Base-by-base conservation (phyloP, 2,888 invertebrate species). In the Callyntrura guangdongensis region DNA sequence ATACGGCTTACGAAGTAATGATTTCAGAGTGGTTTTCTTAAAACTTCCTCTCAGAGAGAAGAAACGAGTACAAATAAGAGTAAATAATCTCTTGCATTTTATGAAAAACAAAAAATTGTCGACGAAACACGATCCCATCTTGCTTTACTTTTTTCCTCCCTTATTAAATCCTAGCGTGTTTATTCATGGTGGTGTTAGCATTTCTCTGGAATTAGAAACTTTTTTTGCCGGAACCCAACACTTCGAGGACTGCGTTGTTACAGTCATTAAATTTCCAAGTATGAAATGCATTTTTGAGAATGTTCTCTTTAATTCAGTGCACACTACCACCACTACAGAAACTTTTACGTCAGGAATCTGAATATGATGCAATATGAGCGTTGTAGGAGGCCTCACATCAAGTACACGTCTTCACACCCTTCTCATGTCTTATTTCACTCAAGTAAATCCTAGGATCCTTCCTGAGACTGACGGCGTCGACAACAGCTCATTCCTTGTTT, bases 351-450 rank as follows among this genome's bases (percentile, higher is more conserved):
- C n/a, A n/a, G n/a, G n/a, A n/a, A n/a, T n/a, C n/a, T n/a, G n/a
- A n/a, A n/a, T n/a, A 22, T 67, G 84, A 53, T 77, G 77, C 25
- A 83, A 89, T 49, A 59, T 77, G 77, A 77, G 84, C 90, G 69
- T 86, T 86, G 90, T 90, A 86, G 90, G 92, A 88, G 92, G 92
- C 90, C 92, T 49, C 59, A 4, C 81, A 90, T 74, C 90, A 79
- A 86, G 79, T 56, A 47, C 74, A 88, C 36, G 74, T 81, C 90
- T 92, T 92, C 92, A 92, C 92, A 92, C 92, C 90, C 90, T 90
- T 88, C 90, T 92, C 90, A 90, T 92, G 92, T 92, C 92, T 90
- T 86, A 83, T 88, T 92, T 92, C 92, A 90, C 86, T 90, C 86
- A 85, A 83, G 81, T 53, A 81, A 89, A 72, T 72, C 88, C 72